Evolutionary conservation across 37 sponge, comb jelly and placozoan species (phyloP), one percentile per base, ranked within the genome.

Genomic region (Corticium candelabrum): DNA sequence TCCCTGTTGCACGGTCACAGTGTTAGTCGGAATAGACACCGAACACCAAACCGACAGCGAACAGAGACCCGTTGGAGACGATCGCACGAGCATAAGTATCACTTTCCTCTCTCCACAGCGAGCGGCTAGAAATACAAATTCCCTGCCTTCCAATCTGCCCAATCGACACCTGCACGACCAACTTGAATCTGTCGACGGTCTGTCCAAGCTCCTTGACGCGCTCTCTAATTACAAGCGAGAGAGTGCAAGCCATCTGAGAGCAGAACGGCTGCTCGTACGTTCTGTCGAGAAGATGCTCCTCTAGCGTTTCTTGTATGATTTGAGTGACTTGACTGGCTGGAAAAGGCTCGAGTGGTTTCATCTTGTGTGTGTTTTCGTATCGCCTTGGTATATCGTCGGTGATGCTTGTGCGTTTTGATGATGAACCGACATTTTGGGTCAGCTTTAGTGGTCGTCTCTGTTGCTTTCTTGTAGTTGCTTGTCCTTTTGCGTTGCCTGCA

Each of bases 1-100:
- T n/a, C n/a, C n/a, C n/a, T n/a, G n/a, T n/a, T n/a, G n/a, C n/a
- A n/a, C n/a, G n/a, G n/a, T n/a, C n/a, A n/a, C n/a, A n/a, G n/a
- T n/a, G n/a, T 84, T 76, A 96, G 79, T 94, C 99, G 69, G 83
- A 87, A 75, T 97, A 97, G 0, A 97, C 83, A 35, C 88, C 91
- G 85, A 81, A 97, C 0, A 97, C 99, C 72, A 84, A 87, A 2
- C 85, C 99, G 7, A 91, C 79, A 32, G 90, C 99, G 84, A 91
- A 97, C 37, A 97, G 82, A 3, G 86, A 85, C 68, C 87, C 86
- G 88, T 97, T 97, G 69, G 86, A 81, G 84, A 81, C 90, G 50
- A 39, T 79, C 11, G 69, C 84, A 2, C 78, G 72, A n/a, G 96
- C 87, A 76, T 84, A 91, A 56, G 85, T 91, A 84, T 97, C 99